Base-by-base conservation (phyloP, 2,113 vertebrate genomes). In the Mionectes macconnelli region DNA sequence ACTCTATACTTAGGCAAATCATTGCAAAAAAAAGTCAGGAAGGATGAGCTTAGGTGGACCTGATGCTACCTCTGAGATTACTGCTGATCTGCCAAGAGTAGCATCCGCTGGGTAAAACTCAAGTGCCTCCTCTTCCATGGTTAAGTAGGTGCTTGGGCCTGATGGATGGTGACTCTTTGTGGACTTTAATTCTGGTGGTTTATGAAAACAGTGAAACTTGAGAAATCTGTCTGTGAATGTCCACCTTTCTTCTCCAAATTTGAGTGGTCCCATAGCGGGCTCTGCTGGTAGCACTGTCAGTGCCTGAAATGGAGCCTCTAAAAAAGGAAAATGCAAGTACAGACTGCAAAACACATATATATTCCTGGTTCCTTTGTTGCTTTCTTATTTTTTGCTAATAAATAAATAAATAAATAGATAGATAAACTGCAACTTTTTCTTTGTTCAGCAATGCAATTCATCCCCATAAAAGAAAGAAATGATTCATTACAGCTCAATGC, bases 391-490 rank as follows among this genome's bases (percentile, higher is more conserved):
- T 60, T 60, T 50, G 22, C 42, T 74, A 56, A 50, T 53, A 89
- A 87, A 59, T 24, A 35, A 50, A 52, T 7, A 78, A 78, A 66
- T 16, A 28, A 68, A 70, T 15, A 42, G 62, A 19, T 44, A 20
- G 63, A 66, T 79, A 87, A 95, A 83, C 96, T 94, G 96, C 93
- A 96, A 97, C 23, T 59, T 75, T 87, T 63, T 59, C 83, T 97
- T 90, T 86, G 86, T 96, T 96, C 94, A 96, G 90, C 68, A 84
- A 88, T 52, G 52, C 73, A 57, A 73, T 98, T 97, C 97, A 97
- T 97, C 94, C 91, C 73, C 79, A 50, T 79, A 85, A 97, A 97
- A 96, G 94, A 97, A 96, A 95, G 80, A 97, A 97, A 95, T 97
- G 94, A 98, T 96, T 98, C 97, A 97, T 89, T 86, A 37, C 56